Conservation (phyloP, 2,797 vertebrate species). For the Falco novaeseelandiae region DNA sequence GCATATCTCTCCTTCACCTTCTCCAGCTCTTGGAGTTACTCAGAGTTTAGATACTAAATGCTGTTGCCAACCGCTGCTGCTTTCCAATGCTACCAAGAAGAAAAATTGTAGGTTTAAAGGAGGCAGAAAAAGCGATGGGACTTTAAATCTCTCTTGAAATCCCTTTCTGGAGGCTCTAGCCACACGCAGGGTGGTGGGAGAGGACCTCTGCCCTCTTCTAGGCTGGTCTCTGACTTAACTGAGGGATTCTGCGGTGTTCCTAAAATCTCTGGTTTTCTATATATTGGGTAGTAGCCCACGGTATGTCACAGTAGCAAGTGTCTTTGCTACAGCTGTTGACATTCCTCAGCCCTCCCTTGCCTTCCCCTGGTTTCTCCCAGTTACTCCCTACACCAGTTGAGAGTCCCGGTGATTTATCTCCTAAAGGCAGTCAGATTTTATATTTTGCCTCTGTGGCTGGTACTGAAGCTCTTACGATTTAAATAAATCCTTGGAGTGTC, state of each 20-base stretch:
- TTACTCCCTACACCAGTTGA: not conserved
- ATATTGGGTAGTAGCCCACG: fast-evolving
- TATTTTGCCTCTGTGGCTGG: not conserved
- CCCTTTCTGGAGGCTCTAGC: not conserved
- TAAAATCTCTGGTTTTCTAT: not conserved
- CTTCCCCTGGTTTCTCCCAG: not conserved
- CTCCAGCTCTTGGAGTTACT: not conserved
- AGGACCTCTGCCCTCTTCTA: not conserved
- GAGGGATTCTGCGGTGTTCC: not conserved
- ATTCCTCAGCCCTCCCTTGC: not conserved
- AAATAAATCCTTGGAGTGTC: slow-evolving; percentile 26
- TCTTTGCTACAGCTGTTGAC: not conserved
- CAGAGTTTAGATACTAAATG: not conserved
- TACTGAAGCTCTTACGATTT: slow-evolving; percentile 17
- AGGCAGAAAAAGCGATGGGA: not conserved
- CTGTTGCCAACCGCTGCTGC: not conserved
- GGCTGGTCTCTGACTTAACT: not conserved
- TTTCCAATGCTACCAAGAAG: not conserved
- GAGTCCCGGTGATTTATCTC: not conserved
- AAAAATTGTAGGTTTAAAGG: not conserved
- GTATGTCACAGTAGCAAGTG: not conserved
- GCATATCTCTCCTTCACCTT: not conserved
- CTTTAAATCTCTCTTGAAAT: not conserved
- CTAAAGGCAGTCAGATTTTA: not conserved
- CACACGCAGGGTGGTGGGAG: fast-evolving